phyloP scores from a whole-genome alignment of 2,797 vertebrate species.

The Mus minutoides region DNA sequence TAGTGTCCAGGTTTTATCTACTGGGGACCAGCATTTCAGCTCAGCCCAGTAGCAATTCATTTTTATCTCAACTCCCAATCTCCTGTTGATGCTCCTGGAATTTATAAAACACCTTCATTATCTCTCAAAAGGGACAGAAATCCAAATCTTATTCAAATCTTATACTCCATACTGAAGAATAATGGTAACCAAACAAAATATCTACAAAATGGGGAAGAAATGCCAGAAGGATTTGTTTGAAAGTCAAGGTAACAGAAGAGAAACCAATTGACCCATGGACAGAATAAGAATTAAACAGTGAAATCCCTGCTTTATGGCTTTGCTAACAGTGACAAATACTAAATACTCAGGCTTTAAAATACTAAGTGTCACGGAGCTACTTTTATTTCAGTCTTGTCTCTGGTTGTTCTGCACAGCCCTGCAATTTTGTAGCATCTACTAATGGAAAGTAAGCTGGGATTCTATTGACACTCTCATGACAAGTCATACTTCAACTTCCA shows the following conservation, averaged over 20 bases:
- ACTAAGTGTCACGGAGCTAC: conserved; percentile 55
- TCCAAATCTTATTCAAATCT: conserved; percentile 73
- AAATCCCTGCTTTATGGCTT: conserved; percentile 75
- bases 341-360: conserved; percentile 77
- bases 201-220: not conserved
- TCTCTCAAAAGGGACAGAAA: conserved; percentile 70
- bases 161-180: conserved; percentile 62
- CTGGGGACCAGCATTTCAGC: not conserved
- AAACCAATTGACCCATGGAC: conserved; percentile 40
- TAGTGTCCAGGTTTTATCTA: not conserved
- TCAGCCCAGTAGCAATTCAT: conserved; percentile 31
- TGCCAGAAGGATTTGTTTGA: conserved; percentile 25
- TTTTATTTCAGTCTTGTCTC: conserved; percentile 67
- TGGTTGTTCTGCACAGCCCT: conserved; percentile 56
- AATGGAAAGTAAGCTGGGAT: conserved; percentile 71
- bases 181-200: conserved; percentile 29
- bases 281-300: conserved; percentile 76
- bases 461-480: conserved; percentile 80
- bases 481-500: conserved; percentile 77
- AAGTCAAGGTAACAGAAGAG: conserved; percentile 1
- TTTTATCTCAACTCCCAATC: conserved; percentile 38
- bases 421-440: conserved; percentile 67
- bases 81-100: not conserved
- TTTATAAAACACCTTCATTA: conserved; percentile 65
- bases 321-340: conserved; percentile 72